Evolutionary conservation across 2,888 invertebrate genomes (phyloP).

Genomic region (Phengaris arion): DNA sequence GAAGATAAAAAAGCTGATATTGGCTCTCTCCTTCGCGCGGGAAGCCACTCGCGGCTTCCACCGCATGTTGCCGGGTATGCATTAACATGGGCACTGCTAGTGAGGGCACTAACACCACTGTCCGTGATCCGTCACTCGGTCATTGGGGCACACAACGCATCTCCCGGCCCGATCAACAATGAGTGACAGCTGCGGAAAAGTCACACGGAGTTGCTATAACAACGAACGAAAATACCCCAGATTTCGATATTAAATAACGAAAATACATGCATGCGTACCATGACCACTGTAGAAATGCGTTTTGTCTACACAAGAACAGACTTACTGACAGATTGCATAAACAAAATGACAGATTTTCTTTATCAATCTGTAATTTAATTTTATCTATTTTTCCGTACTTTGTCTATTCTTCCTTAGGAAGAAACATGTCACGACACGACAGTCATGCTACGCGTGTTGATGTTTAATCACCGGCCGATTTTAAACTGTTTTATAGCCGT

Average conservation of each 20-base stretch:
- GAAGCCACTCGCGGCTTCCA: constrained; percentile 73
- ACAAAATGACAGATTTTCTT: too few relatives aligned
- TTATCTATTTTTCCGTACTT: too few relatives aligned
- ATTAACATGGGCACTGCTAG: constrained; percentile 49
- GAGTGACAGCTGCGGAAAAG: constrained; percentile 30
- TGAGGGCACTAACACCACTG: constrained; percentile 43
- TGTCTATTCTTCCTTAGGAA: too few relatives aligned
- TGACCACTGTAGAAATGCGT: too few relatives aligned
- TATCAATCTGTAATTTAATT: too few relatives aligned
- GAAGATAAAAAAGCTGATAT: constrained; percentile 93
- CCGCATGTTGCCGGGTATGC: constrained; percentile 62
- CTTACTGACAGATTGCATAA: too few relatives aligned
- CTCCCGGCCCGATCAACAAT: constrained; percentile 38
- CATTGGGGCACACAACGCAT: constrained; percentile 56
- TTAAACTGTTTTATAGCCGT: background rate
- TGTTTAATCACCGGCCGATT: too few relatives aligned
- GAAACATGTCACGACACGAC: too few relatives aligned
- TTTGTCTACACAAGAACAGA: too few relatives aligned
- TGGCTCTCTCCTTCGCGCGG: constrained; percentile 87
- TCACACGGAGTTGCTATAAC: background rate
- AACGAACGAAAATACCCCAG: background rate
- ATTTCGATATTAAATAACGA: background rate
- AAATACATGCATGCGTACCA: background rate
- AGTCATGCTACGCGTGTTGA: too few relatives aligned
- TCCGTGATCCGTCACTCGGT: constrained; percentile 38